Conservation (phyloP, 2,797 vertebrate genomes). For the Anguilla anguilla region DNA sequence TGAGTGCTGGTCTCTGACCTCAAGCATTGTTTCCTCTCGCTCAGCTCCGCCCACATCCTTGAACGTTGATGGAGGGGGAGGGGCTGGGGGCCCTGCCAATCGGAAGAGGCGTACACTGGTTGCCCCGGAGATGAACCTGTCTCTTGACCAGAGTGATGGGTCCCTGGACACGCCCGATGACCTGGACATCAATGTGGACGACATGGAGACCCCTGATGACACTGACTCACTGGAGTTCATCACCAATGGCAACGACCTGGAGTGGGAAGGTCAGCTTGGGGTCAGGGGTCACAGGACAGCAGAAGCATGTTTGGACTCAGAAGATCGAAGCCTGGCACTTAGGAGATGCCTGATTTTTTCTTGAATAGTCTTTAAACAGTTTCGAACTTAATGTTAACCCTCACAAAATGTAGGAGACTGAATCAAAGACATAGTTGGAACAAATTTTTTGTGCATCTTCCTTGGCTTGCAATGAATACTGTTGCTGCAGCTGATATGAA, state of each 20-base stretch:
- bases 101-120: constrained; percentile 88
- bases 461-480: too few relatives aligned
- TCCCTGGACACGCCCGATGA: constrained; percentile 94
- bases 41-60: constrained; percentile 84
- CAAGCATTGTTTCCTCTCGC: not conserved
- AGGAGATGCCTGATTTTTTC: too few relatives aligned
- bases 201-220: constrained; percentile 94
- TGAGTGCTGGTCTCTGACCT: not conserved
- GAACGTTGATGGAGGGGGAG: constrained; percentile 70
- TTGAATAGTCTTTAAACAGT: too few relatives aligned
- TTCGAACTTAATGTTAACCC: too few relatives aligned
- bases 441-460: too few relatives aligned
- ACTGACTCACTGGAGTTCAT: constrained; percentile 94
- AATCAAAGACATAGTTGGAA: too few relatives aligned
- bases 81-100: constrained; percentile 64
- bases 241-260: constrained; percentile 90
- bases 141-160: constrained; percentile 94
- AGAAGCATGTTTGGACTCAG: not conserved
- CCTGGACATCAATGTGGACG: constrained; percentile 94
- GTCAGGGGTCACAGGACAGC: not conserved
- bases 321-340: not conserved
- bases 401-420: too few relatives aligned
- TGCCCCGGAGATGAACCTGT: constrained; percentile 95
- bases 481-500: too few relatives aligned
- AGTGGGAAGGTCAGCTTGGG: constrained; percentile 88